phyloP scores from a whole-genome alignment of 2,888 invertebrate species.

The Callimorpha dominula region DNA sequence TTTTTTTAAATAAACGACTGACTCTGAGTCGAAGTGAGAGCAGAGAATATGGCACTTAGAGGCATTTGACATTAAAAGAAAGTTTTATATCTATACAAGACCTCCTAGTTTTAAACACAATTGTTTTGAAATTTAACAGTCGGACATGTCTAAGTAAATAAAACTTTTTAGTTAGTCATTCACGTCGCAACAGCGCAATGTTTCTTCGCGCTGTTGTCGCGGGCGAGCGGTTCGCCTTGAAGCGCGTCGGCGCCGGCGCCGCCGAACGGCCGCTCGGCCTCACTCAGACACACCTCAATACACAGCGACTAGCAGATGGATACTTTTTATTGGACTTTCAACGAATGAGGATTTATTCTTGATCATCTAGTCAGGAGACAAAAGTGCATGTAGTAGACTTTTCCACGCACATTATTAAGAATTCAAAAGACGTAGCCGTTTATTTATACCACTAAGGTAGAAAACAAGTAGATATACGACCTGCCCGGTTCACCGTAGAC shows the following conservation, averaged over 20 bases:
- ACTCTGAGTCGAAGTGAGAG: neutral
- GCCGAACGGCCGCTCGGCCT: constrained; percentile 32
- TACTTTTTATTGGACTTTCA: constrained; percentile 40
- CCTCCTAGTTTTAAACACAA: neutral
- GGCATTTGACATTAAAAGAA: neutral
- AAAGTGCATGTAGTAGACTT: neutral
- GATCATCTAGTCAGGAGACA: neutral
- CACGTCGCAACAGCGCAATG: constrained; percentile 7
- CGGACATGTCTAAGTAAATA: neutral
- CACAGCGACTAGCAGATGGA: constrained; percentile 39
- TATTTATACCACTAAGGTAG: neutral
- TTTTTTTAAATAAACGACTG: neutral
- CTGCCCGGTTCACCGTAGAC: too few species aligned
- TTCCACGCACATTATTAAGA: neutral
- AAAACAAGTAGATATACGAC: neutral
- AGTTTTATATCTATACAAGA: neutral
- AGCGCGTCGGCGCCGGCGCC: constrained; percentile 35
- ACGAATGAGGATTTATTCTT: constrained; percentile 8
- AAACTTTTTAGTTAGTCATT: neutral
- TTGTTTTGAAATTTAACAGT: neutral
- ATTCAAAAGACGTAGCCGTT: neutral
- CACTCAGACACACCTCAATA: constrained; percentile 46
- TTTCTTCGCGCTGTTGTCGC: constrained; percentile 30
- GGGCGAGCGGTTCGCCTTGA: constrained; percentile 64
- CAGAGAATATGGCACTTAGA: neutral